Conservation (phyloP, 2,888 invertebrate genomes). For the Mythimna albipuncta region DNA sequence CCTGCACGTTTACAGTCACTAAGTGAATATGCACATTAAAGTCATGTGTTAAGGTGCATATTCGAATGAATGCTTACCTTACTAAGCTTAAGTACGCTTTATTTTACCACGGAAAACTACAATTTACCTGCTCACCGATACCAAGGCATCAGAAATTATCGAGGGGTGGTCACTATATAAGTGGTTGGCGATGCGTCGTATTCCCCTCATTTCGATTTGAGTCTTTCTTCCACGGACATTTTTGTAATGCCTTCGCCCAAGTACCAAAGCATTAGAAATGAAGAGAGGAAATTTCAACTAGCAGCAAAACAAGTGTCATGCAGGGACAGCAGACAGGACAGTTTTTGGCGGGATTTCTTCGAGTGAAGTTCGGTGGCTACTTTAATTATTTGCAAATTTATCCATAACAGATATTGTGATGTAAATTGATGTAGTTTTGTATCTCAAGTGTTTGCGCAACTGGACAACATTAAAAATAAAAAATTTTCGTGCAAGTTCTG, state of each 20-base stretch:
- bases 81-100: background rate
- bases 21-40: background rate
- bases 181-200: background rate
- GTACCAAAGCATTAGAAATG: conserved; percentile 17
- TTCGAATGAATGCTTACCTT: background rate
- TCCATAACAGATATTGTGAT: too few species aligned
- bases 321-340: too few species aligned
- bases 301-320: too few species aligned
- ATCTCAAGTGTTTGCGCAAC: too few species aligned
- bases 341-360: too few species aligned
- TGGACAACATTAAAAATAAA: too few species aligned
- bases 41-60: background rate
- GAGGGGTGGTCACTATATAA: background rate
- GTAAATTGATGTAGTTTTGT: too few species aligned
- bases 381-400: too few species aligned
- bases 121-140: conserved; percentile 27
- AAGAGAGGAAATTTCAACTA: background rate
- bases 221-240: conserved; percentile 26
- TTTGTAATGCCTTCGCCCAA: background rate
- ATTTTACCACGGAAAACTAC: conserved; percentile 41
- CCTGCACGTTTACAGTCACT: too few species aligned
- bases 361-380: too few species aligned
- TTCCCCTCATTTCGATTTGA: background rate
- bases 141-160: conserved; percentile 10
- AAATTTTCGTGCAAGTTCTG: too few species aligned